Evolutionary conservation across 2,797 vertebrate genomes (phyloP), one percentile per base, ranked within the genome.

Genomic region (Takifugu ocellatus): DNA sequence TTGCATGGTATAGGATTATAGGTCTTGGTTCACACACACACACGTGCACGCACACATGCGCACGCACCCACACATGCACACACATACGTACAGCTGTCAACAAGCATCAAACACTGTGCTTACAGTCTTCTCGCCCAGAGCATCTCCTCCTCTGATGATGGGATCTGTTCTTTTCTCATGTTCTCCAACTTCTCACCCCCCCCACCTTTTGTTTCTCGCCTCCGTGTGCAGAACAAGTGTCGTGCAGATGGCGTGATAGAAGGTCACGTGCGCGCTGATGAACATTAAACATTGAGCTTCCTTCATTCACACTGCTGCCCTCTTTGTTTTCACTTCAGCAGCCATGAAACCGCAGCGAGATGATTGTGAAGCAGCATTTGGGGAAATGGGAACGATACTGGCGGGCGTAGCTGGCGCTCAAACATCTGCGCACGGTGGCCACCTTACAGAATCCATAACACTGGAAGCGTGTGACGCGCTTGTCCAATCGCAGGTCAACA

Each of bases 1-100:
- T 76, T 60, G 71, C 63, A 74, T 85, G 72, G 70, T 82, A 67
- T 79, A 75, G 73, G 70, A 81, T 84, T 84, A 84, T 72, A 61
- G 63, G 75, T 66, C 71, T 75, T 54, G 49, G 68, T 63, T 65
- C 61, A 53, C 46, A 39, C 59, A 27, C 47, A 25, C 48, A 27
- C 47, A 25, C 48, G 15, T 3, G 10, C 24, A 14, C 48, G 15
- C 48, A 26, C 48, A 49, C 48, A 53, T 39, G 36, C 45, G 49
- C 52, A 56, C 45, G 29, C 59, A 39, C 48, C 39, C 54, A 21
- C 49, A 49, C 63, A 49, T 46, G 39, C 61, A 29, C 59, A 33
- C 51, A 26, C 44, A 1, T 29, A 16, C 54, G 80, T 70, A 70
- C 81, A 88, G 83, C 85, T 89, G 86, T 84, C 82, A 77, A 72